phyloP scores from a whole-genome alignment of 2,797 vertebrate genomes.

The Enteromius afrohamiltoni region DNA sequence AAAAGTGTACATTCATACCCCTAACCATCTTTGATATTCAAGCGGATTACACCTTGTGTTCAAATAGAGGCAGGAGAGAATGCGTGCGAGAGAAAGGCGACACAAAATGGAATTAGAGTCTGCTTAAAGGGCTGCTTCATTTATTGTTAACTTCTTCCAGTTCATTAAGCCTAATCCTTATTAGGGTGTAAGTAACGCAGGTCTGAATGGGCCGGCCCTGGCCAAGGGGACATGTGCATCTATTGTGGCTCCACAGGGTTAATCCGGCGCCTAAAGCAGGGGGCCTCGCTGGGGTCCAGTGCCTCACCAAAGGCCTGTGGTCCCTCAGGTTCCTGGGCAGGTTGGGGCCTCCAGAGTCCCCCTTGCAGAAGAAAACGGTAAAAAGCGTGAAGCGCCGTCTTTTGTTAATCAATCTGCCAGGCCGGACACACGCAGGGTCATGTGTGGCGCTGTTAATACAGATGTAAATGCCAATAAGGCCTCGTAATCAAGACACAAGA shows the following conservation, averaged over 20 bases:
- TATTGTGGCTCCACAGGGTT: slow-evolving; percentile 86
- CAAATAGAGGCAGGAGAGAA: slow-evolving; percentile 82
- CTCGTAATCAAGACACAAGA: slow-evolving; percentile 80
- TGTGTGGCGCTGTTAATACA: slow-evolving; percentile 73
- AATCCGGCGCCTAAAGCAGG: slow-evolving; percentile 83
- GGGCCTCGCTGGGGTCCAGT: slow-evolving; percentile 45
- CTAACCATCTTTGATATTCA: slow-evolving; percentile 96
- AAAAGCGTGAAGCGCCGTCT: slow-evolving; percentile 75
- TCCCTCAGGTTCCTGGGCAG: slow-evolving; percentile 60
- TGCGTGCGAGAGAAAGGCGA: slow-evolving; percentile 72
- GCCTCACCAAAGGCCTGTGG: slow-evolving; percentile 58
- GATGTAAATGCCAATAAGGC: slow-evolving; percentile 82
- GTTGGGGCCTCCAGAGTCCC: slow-evolving; percentile 52
- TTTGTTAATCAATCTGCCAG: slow-evolving; percentile 78
- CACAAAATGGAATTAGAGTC: slow-evolving; percentile 89
- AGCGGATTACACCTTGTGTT: slow-evolving; percentile 98
- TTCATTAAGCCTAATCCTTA: slow-evolving; percentile 98
- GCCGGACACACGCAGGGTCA: slow-evolving; percentile 65
- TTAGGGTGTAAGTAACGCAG: slow-evolving; percentile 86
- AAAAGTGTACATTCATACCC: slow-evolving; percentile 95
- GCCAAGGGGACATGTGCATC: slow-evolving; percentile 86
- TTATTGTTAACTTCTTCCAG: slow-evolving; percentile 98
- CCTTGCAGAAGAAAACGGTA: slow-evolving; percentile 54
- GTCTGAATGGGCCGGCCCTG: slow-evolving; percentile 83
- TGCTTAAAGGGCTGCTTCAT: slow-evolving; percentile 88